A percentile compares a stretch with the other conserved stretches of the same genome.
phyloP scores from a whole-genome alignment of 1,140 invertebrate genomes.

The Aphelinus certus region DNA sequence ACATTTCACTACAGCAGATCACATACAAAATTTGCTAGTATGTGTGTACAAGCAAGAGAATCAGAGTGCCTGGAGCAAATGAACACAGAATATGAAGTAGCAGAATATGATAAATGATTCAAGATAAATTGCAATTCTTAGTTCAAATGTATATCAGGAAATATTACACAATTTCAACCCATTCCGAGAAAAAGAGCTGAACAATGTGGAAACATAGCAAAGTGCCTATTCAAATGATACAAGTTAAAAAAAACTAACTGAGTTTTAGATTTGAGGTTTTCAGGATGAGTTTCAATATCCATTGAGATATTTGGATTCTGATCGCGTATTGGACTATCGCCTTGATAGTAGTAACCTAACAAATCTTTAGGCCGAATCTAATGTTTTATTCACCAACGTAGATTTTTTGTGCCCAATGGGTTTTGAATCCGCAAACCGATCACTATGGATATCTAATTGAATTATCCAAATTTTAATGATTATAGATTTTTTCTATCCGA shows the following conservation, averaged over 20 bases:
- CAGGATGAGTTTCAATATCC: neutral
- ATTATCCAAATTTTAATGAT: too few species aligned
- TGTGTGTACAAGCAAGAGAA: slow-evolving; percentile 40
- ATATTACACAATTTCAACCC: too few species aligned
- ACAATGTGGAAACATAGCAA: slow-evolving; percentile 56
- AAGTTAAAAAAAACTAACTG: slow-evolving; percentile 42
- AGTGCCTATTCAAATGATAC: slow-evolving; percentile 59
- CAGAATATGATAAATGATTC: too few species aligned
- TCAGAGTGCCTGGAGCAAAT: slow-evolving; percentile 31
- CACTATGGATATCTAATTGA: neutral
- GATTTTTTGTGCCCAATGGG: too few species aligned
- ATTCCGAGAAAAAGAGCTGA: too few species aligned
- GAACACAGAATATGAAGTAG: neutral
- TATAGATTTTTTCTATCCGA: too few species aligned
- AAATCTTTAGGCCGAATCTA: slow-evolving; percentile 6
- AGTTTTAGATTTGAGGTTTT: slow-evolving; percentile 44
- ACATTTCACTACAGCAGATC: slow-evolving; percentile 16
- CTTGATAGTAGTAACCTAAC: too few species aligned
- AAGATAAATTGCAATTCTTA: too few species aligned
- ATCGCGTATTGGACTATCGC: too few species aligned
- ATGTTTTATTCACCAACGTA: slow-evolving; percentile 20
- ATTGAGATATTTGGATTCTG: too few species aligned
- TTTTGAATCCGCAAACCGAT: neutral
- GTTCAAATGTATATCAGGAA: too few species aligned
- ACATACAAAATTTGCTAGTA: slow-evolving; percentile 24